These are phyloP conservation scores for Daktulosphaira vitifoliae DNA, from an alignment of 1,140 invertebrate species.

Conservation along the genomic window DNA sequence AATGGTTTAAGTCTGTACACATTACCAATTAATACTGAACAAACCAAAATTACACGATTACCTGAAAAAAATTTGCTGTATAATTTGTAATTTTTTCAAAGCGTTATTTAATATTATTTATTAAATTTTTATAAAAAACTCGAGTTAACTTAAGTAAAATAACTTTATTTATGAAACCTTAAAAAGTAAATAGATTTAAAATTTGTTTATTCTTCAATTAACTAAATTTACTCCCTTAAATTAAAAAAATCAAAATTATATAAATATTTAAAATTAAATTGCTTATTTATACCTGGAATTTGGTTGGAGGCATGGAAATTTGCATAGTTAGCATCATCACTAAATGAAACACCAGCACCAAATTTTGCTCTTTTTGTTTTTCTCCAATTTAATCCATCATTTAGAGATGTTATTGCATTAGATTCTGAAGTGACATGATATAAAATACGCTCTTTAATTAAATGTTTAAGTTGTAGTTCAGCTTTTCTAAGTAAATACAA, in stretches of 20 bases:
- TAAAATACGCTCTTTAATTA: background rate
- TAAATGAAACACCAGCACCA: slow-evolving; percentile 17
- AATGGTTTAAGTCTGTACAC: too few species aligned
- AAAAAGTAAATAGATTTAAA: too few species aligned
- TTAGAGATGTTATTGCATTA: background rate
- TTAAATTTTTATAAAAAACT: too few species aligned
- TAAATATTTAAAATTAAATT: background rate
- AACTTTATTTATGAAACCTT: too few species aligned
- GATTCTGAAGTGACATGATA: slow-evolving; percentile 4
- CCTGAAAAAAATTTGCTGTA: background rate
- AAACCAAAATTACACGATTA: background rate
- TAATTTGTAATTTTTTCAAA: too few species aligned
- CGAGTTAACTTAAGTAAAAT: too few species aligned
- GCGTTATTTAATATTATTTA: too few species aligned
- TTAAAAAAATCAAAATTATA: too few species aligned
- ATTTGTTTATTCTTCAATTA: too few species aligned
- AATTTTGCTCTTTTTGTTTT: background rate
- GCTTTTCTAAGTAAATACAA: slow-evolving; percentile 10
- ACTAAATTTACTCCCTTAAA: too few species aligned
- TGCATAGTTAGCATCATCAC: slow-evolving; percentile 6
- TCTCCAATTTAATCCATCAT: slow-evolving; percentile 18
- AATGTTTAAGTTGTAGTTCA: background rate
- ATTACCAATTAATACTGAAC: background rate
- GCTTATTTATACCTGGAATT: background rate
- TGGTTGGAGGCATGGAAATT: background rate